Percentiles rank a stretch among this genome's conserved stretches.
These are phyloP conservation scores for Pemphigus obesinymphae DNA, from an alignment of 1,140 invertebrate species.

Conservation along the genomic window DNA sequence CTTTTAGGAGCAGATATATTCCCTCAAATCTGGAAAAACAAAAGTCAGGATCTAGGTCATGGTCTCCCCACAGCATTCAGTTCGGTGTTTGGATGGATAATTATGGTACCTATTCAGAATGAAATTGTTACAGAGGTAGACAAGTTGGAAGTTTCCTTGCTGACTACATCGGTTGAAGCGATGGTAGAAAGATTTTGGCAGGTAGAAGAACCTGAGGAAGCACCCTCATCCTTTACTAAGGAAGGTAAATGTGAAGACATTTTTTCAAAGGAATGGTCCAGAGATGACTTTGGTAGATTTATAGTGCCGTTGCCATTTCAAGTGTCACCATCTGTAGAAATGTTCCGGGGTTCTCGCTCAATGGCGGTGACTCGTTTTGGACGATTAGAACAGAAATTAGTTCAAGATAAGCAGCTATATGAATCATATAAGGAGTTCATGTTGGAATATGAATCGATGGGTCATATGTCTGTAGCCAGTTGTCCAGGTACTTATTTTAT, in stretches of 20 bases:
- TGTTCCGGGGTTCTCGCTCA: background rate
- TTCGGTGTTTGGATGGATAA: slow-evolving; percentile 29
- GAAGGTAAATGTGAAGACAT: background rate
- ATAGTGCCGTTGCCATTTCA: background rate
- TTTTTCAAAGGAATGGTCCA: background rate
- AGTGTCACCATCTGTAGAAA: no score
- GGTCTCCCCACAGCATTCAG: background rate
- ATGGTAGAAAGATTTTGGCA: background rate
- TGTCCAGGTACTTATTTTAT: slow-evolving; percentile 42
- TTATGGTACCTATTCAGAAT: no score
- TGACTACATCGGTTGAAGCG: background rate
- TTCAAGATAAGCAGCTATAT: background rate
- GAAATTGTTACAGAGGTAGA: no score
- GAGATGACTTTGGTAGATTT: background rate
- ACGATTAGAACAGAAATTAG: background rate
- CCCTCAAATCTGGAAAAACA: background rate
- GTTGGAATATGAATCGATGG: slow-evolving; percentile 46
- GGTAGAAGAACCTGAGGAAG: background rate
- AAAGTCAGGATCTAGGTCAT: no score
- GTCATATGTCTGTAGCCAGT: slow-evolving; percentile 44
- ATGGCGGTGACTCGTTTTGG: background rate
- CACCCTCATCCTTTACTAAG: background rate
- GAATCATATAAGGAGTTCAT: slow-evolving; percentile 44
- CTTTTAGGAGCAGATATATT: slow-evolving; percentile 26
- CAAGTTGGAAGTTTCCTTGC: background rate